Evolutionary conservation across 2,113 vertebrate genomes (phyloP).

Genomic region (Meleagris gallopavo): DNA sequence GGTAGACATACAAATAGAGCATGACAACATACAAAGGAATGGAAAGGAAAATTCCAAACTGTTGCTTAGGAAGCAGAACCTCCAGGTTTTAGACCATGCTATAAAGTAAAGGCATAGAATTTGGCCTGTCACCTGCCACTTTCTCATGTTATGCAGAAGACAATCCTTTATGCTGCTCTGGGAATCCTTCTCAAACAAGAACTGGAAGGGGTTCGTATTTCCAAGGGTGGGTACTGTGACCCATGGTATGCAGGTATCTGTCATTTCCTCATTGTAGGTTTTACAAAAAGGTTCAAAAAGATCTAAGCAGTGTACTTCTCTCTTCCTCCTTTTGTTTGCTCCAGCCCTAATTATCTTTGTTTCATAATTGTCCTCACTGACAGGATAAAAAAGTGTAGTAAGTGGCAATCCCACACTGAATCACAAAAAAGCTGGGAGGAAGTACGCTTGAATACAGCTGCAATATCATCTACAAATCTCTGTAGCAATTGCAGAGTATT

Average conservation of each 20-base stretch:
- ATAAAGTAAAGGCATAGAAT: constrained; percentile 50
- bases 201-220: constrained; percentile 85
- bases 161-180: constrained; percentile 86
- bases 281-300: constrained; percentile 87
- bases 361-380: constrained; percentile 70
- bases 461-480: neutral
- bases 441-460: neutral
- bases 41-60: neutral
- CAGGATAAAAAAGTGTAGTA: constrained; percentile 58
- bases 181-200: constrained; percentile 81
- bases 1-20: neutral
- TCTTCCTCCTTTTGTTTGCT: constrained; percentile 81
- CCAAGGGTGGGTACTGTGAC: constrained; percentile 68
- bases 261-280: constrained; percentile 91
- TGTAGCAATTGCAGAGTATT: neutral
- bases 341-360: constrained; percentile 74
- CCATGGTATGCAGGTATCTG: constrained; percentile 84
- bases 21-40: neutral
- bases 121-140: constrained; percentile 78
- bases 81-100: neutral
- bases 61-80: neutral
- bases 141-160: constrained; percentile 77
- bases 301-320: constrained; percentile 85
- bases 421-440: constrained; percentile 1
- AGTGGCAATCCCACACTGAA: neutral